Base-by-base conservation (phyloP, 2,888 invertebrate genomes). In the Brenthis hecate region DNA sequence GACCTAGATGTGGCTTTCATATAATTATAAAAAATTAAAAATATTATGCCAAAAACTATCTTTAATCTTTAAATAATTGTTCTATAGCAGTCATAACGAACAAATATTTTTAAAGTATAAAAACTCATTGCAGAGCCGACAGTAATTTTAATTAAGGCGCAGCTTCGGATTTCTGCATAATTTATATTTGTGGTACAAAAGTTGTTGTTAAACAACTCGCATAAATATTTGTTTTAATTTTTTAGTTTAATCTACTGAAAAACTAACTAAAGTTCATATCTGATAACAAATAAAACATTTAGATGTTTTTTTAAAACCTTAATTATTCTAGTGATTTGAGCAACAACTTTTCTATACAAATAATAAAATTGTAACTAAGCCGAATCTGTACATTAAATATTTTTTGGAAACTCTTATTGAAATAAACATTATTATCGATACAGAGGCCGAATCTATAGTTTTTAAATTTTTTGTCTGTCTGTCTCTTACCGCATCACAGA, bases 161-260 rank as follows among this genome's bases (percentile, higher is more conserved):
- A 36, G 43, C 62, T 62, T 62, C 62, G 62, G 36, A 53, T 62
- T 61, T 51, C 23, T 19, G 53, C 19, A 62, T 53, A 62, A 62
- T 62, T 53, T 36, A 62, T 62, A 62, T 62, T 62, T 36, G 51
- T 43, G 53, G 8, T 53, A 62, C 36, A 14, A 53, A 62, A 62
- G 51, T 53, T 36, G n/a, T 16, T 51, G 16, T 13, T 13, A 36
- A 14, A 62, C 62, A 61, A 53, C 53, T 53, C 62, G 19, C 62
- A 36, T 53, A 36, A 62, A 62, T 62, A 53, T 62, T 62, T 43
- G 43, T 62, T 62, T 53, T 16, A 8, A 23, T 13, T 53, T 62
- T 62, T 62, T 36, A 53, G 28, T 48, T 60, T 60, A n/a, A 50
- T 50, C 60, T 32, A 50, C 50, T 50, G 8, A n/a, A 50, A 50